Percentiles rank a stretch among this genome's conserved stretches.
Conservation (phyloP, 2,888 invertebrate genomes). For the Epinotia bilunana region DNA sequence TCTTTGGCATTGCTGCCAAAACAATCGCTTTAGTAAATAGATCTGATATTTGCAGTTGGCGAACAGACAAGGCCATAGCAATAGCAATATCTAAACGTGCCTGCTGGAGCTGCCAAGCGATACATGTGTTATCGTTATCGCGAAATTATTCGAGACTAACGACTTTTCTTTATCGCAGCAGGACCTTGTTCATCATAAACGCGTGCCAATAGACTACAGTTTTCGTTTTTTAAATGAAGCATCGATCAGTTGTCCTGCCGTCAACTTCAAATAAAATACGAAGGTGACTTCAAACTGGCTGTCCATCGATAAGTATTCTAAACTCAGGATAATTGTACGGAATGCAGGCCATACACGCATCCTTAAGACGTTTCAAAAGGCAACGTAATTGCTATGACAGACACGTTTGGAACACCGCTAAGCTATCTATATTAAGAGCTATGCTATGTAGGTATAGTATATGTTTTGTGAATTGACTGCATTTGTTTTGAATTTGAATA, state of each 20-base stretch:
- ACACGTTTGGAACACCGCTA: slow-evolving; percentile 55
- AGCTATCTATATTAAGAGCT: slow-evolving; percentile 45
- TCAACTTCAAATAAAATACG: slow-evolving; percentile 21
- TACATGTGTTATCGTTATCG: slow-evolving; percentile 41
- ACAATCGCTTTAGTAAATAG: slow-evolving; percentile 56
- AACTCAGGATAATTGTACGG: slow-evolving; percentile 58
- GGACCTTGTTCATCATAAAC: slow-evolving; percentile 9
- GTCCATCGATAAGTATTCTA: slow-evolving; percentile 50
- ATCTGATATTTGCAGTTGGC: slow-evolving; percentile 58
- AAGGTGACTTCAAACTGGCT: slow-evolving; percentile 43
- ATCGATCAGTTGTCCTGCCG: slow-evolving; percentile 15
- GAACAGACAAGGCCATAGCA: slow-evolving; percentile 48
- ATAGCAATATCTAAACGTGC: slow-evolving; percentile 38
- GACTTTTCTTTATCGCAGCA: slow-evolving; percentile 31
- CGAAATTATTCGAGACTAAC: slow-evolving; percentile 36
- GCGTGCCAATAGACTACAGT: slow-evolving; percentile 39
- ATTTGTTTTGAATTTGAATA: slow-evolving; percentile 42
- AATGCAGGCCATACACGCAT: slow-evolving; percentile 59
- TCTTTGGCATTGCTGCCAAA: slow-evolving; percentile 66
- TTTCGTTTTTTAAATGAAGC: slow-evolving; percentile 29
- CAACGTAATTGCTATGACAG: slow-evolving; percentile 61
- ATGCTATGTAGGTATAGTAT: slow-evolving; percentile 23
- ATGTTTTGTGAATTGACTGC: slow-evolving; percentile 34
- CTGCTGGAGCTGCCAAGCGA: slow-evolving; percentile 21
- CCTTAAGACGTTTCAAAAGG: slow-evolving; percentile 53